Conservation (phyloP, 2,113 vertebrate species). For the Cyphomyrus discorhynchus region DNA sequence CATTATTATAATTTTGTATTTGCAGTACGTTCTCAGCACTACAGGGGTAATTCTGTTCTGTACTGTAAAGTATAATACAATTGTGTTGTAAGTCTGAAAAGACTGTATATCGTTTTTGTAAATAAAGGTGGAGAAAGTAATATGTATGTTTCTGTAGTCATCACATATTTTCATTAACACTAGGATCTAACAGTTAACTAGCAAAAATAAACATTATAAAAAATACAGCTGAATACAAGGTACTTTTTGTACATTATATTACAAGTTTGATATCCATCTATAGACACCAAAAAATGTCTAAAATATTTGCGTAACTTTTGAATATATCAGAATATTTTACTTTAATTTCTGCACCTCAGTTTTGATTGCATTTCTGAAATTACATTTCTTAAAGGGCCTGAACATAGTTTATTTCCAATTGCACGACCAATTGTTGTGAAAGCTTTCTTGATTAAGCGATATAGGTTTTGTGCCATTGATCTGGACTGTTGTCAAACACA, state of each 20-base stretch:
- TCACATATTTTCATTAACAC: neutral
- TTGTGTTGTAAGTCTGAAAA: slow-evolving; percentile 22
- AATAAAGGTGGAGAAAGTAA: slow-evolving; percentile 23
- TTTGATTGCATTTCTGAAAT: neutral
- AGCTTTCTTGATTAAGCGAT: neutral
- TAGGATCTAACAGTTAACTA: neutral
- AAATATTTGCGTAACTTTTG: neutral
- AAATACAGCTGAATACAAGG: neutral
- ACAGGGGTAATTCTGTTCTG: neutral
- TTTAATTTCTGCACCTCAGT: neutral
- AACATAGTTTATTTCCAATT: neutral
- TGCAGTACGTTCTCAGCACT: neutral
- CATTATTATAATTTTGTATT: neutral
- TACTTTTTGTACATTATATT: neutral
- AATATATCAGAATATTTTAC: neutral
- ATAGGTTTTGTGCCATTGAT: neutral
- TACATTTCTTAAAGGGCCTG: neutral
- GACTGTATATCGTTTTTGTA: slow-evolving; percentile 22
- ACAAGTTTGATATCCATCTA: neutral
- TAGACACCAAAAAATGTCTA: neutral
- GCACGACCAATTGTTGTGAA: neutral
- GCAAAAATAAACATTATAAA: neutral
- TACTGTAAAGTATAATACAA: slow-evolving; percentile 24
- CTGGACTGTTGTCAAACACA: neutral
- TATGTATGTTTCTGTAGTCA: neutral